Evolutionary conservation across 2,888 invertebrate species (phyloP), one percentile per base, ranked within the genome.

Genomic region (Ophioninae sp.): DNA sequence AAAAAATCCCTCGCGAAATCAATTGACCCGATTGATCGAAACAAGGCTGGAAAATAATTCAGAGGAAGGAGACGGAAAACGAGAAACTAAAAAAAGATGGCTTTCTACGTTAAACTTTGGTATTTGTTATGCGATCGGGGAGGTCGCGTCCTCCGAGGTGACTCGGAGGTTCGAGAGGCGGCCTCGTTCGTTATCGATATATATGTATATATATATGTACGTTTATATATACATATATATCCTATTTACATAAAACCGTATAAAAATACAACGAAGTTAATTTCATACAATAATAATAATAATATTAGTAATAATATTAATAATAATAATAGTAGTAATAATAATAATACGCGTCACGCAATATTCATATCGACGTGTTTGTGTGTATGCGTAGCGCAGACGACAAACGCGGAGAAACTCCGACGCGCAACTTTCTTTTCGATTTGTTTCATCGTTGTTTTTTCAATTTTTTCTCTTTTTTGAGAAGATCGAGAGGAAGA

Each of bases 41-140:
- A 10, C 8, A 44, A 17, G 13, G 2, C 0, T 51, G 10, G 51
- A 6, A 17, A 13, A 17, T 13, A 6, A 51, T 17, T 13, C 6
- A 51, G 51, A 17, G 51, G 51, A 17, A 13, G 51, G 17, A 51
- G 51, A 44, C 44, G 44, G 44, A 82, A 85, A 37, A 51, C 13
- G 23, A 79, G 56, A 72, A 65, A 76, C 56, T 17, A 68, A 83
- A 84, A 84, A 80, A 86, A 86, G 85, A 87, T 87, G 81, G 86
- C 85, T 90, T 90, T 91, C 90, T 91, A 91, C 88, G 88, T 90
- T 92, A 91, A 92, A 92, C 92, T 93, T 93, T 93, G 92, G 92
- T 92, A 92, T 93, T 30, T 91, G 89, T 90, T 89, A 90, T 91
- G 89, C 87, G 88, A 73, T 90, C 75, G 77, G 89, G 87, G 87